Evolutionary conservation across 2,888 invertebrate genomes (phyloP), one percentile per base, ranked within the genome.

Genomic region (Tribolium freemani): DNA sequence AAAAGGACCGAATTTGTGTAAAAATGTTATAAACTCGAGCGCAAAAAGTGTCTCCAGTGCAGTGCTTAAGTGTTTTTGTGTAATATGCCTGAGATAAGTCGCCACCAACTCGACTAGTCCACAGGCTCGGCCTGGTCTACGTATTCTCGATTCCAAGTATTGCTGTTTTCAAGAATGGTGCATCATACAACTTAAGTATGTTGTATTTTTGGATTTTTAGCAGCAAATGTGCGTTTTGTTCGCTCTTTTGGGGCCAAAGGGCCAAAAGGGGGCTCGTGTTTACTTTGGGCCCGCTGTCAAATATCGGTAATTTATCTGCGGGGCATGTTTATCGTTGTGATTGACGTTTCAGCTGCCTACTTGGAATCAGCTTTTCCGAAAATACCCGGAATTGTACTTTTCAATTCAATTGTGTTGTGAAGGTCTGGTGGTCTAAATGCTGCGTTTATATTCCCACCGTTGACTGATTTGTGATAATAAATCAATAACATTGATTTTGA

Each of bases 91-190:
- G 30, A 50, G 50, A 68, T 8, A 10, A 38, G 11, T 9, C 44
- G 73, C 63, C 73, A 75, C 76, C 77, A 79, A 56, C 56, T 30
- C 11, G 11, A 45, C 3, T 13, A 48, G 48, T 16, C 6, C 30
- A 69, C 63, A 72, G 69, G 69, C 58, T 70, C 66, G 69, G 76
- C 72, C 73, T 73, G 64, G 75, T 76, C 79, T 83, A 83, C 83
- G 83, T 84, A 84, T 82, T 81, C 80, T 79, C 78, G 83, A 80
- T 85, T 85, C 85, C 83, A 75, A 82, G 84, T 83, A 84, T 83
- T 84, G 74, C 78, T 80, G 76, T 80, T 84, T 81, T 83, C 81
- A 80, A 81, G 82, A 83, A 84, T 83, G 82, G 83, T 83, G 81
- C 82, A 82, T 84, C 83, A 82, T 75, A 82, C 81, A 77, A 79